A percentile compares a stretch with the other conserved stretches of the same genome.
phyloP scores from a whole-genome alignment of 2,888 invertebrate genomes.

The Melolontha melolontha region DNA sequence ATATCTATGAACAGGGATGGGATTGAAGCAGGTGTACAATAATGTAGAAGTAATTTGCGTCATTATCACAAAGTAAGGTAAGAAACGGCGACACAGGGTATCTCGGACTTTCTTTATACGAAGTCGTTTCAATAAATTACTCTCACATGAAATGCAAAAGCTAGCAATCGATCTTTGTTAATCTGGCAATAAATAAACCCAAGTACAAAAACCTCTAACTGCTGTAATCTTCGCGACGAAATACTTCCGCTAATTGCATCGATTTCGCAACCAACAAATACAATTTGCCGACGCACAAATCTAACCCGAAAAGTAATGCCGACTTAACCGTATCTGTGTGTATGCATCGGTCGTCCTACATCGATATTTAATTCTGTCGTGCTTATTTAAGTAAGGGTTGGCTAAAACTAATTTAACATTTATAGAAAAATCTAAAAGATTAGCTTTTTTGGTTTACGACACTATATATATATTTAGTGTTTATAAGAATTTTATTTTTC shows the following conservation, averaged over 20 bases:
- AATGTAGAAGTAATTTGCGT: no score
- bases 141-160: slow-evolving; percentile 9
- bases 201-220: slow-evolving; percentile 6
- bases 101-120: slow-evolving; percentile 4
- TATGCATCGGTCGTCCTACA: no score
- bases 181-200: slow-evolving; percentile 16
- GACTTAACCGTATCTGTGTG: slow-evolving; percentile 42
- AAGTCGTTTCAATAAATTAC: slow-evolving; percentile 15
- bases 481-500: no score
- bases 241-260: slow-evolving; percentile 32
- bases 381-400: no score
- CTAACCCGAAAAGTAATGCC: slow-evolving; percentile 44
- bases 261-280: slow-evolving; percentile 27
- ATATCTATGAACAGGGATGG: no score
- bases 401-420: no score
- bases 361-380: no score
- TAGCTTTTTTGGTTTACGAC: no score
- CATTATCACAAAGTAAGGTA: no score
- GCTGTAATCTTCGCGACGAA: slow-evolving; percentile 25
- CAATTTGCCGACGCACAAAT: slow-evolving; percentile 46
- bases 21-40: no score
- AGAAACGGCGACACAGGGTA: neutral
- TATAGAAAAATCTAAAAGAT: no score
- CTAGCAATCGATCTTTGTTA: slow-evolving; percentile 16
- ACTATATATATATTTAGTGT: no score